Evolutionary conservation across 2,113 vertebrate genomes (phyloP).

Genomic region (Alethe diademata): DNA sequence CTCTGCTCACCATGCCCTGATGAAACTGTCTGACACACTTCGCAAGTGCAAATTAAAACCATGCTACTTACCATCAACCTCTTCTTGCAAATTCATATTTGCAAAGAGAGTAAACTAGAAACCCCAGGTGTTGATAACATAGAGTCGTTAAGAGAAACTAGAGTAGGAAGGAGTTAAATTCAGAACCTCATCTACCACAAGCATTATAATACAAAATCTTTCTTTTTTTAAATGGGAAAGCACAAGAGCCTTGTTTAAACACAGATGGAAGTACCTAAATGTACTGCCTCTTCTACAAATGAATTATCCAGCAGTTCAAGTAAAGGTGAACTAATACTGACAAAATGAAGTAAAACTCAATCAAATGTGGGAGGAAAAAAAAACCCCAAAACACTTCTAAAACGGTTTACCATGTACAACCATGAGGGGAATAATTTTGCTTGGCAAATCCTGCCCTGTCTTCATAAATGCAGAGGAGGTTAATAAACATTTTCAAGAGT

Average conservation of each 20-base stretch:
- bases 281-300: slow-evolving; percentile 58
- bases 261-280: slow-evolving; percentile 66
- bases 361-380: slow-evolving; percentile 8
- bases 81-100: slow-evolving; percentile 62
- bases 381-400: background rate
- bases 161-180: slow-evolving; percentile 59
- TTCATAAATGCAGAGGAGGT: background rate
- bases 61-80: slow-evolving; percentile 54
- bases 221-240: slow-evolving; percentile 44
- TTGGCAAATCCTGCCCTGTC: background rate
- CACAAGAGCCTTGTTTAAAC: slow-evolving; percentile 58
- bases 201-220: slow-evolving; percentile 31
- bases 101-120: slow-evolving; percentile 65
- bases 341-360: slow-evolving; percentile 45
- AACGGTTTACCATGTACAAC: background rate
- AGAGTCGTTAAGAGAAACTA: slow-evolving; percentile 53
- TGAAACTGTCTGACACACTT: slow-evolving; percentile 59
- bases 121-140: slow-evolving; percentile 56
- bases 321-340: slow-evolving; percentile 53
- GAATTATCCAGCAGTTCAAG: slow-evolving; percentile 60
- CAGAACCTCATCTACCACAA: slow-evolving; percentile 57
- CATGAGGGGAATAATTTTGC: background rate
- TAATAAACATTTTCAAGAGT: background rate
- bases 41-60: slow-evolving; percentile 51
- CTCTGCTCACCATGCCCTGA: background rate